These are phyloP conservation scores for Alexandromys fortis DNA, from an alignment of 2,113 vertebrate genomes.

Conservation along the genomic window DNA sequence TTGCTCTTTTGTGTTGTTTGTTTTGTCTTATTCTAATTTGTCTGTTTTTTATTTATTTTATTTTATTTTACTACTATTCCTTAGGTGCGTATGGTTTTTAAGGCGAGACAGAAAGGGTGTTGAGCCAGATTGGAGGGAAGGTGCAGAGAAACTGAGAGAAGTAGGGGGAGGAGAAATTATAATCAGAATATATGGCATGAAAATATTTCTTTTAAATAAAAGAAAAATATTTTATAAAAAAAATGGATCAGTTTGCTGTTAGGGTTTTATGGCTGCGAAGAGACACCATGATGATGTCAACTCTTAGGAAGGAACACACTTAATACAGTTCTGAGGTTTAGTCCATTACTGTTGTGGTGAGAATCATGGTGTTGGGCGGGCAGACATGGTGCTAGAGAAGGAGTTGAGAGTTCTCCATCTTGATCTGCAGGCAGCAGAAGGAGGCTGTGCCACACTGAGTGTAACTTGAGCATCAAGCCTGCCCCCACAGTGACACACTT, in stretches of 20 bases:
- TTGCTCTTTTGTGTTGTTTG: background rate
- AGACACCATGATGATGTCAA: background rate
- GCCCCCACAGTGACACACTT: no score
- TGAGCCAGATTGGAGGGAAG: background rate
- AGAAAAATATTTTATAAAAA: background rate
- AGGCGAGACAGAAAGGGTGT: background rate
- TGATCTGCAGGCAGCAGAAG: no score
- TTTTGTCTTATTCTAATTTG: background rate
- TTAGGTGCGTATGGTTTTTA: background rate
- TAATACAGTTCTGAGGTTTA: background rate
- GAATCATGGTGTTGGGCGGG: background rate
- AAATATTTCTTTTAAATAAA: background rate
- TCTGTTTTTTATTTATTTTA: background rate
- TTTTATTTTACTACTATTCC: background rate
- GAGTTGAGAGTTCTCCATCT: no score
- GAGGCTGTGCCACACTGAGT: no score
- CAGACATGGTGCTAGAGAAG: background rate
- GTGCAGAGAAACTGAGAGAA: background rate
- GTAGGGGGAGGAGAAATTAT: background rate
- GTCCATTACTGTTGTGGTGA: background rate
- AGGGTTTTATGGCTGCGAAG: background rate
- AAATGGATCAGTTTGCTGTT: background rate
- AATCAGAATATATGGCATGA: background rate
- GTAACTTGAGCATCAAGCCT: no score
- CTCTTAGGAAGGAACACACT: background rate